phyloP scores from a whole-genome alignment of 1,140 invertebrate species.

The Pseudachorutes palmiensis region DNA sequence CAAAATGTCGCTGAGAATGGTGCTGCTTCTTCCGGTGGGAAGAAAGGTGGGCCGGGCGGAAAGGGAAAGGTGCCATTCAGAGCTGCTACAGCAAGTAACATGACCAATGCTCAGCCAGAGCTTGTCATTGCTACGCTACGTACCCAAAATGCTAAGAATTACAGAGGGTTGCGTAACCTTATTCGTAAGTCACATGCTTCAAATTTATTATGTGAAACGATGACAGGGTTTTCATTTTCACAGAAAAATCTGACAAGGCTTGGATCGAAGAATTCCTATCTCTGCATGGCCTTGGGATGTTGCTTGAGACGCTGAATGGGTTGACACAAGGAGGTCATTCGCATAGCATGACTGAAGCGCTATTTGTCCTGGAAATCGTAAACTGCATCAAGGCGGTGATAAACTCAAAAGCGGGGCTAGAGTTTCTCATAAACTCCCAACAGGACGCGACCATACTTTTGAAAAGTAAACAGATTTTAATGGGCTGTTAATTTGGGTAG shows the following conservation, averaged over 20 bases:
- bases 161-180: neutral
- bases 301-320: slow-evolving; percentile 46
- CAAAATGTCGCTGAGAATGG: neutral
- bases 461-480: slow-evolving; percentile 43
- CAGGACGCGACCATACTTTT: slow-evolving; percentile 45
- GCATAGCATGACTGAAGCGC: slow-evolving; percentile 43
- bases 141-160: neutral
- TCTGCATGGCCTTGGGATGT: slow-evolving; percentile 44
- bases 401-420: slow-evolving; percentile 47
- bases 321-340: slow-evolving; percentile 40
- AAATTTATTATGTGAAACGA: neutral
- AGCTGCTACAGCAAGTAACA: neutral
- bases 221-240: neutral
- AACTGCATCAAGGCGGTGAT: slow-evolving; percentile 46
- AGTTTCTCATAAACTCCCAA: slow-evolving; percentile 45
- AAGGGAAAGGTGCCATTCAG: neutral
- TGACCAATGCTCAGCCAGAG: neutral
- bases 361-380: slow-evolving; percentile 47
- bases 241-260: slow-evolving; percentile 31
- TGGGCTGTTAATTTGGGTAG: too few relatives aligned
- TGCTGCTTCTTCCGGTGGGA: neutral
- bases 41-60: neutral
- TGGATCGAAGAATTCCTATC: slow-evolving; percentile 50
- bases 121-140: neutral
- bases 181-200: neutral